Evolutionary conservation across 64 coral and sea anemone species (phyloP).

Genomic region (Actinia equina): DNA sequence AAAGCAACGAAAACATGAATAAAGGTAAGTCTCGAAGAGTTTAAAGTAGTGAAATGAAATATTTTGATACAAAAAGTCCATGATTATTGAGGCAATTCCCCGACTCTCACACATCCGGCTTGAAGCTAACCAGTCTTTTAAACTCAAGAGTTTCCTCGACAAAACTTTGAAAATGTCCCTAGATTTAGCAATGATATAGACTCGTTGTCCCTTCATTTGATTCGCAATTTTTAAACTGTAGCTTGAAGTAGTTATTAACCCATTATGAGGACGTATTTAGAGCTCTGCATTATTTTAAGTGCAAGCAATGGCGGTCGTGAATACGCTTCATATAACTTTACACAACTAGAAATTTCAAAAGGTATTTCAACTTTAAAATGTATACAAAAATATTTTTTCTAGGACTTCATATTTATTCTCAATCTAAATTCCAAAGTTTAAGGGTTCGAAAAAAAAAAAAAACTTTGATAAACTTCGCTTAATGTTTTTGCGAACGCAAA

Average conservation of each 20-base stretch:
- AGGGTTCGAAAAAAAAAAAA: too few species aligned
- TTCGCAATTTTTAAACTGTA: not conserved
- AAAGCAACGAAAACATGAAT: not conserved
- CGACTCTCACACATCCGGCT: not conserved
- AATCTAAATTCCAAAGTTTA: too few species aligned
- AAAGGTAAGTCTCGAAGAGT: conserved; percentile 2
- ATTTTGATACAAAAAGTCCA: not conserved
- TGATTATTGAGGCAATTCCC: not conserved
- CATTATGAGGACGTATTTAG: not conserved
- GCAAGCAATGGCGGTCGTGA: not conserved
- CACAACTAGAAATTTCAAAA: not conserved
- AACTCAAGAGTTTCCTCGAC: not conserved
- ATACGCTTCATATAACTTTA: not conserved
- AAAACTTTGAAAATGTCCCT: not conserved
- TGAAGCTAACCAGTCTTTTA: not conserved
- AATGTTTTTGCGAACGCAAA: too few species aligned
- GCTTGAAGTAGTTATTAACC: not conserved
- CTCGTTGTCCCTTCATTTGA: not conserved
- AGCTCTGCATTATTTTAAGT: not conserved
- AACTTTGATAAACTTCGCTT: too few species aligned
- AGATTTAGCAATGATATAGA: not conserved
- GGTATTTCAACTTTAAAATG: not conserved
- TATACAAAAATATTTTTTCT: too few species aligned
- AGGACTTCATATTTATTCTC: too few species aligned
- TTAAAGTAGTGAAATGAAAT: not conserved